Conservation (phyloP, 1,140 invertebrate genomes). For the Hesperophylax magnus region DNA sequence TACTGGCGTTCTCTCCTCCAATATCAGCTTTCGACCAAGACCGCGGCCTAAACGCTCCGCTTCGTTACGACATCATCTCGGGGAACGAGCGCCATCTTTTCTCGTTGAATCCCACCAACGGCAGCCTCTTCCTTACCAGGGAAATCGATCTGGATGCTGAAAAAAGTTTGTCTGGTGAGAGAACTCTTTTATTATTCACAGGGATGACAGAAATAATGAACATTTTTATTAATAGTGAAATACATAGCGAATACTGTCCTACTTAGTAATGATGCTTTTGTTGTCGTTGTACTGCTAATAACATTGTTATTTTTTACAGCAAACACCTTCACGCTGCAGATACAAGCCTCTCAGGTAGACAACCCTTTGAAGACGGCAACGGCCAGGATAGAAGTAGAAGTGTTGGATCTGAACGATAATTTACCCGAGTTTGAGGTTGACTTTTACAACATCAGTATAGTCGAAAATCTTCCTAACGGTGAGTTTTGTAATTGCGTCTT, state of each 20-base stretch:
- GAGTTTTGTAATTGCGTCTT: constrained; percentile 54
- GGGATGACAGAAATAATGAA: background rate
- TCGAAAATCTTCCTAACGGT: constrained; percentile 91
- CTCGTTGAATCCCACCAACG: constrained; percentile 80
- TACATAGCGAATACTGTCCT: background rate
- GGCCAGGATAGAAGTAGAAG: constrained; percentile 82
- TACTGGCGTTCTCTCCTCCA: constrained; percentile 77
- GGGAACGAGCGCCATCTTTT: constrained; percentile 83
- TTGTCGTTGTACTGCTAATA: background rate
- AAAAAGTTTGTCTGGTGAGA: constrained; percentile 71
- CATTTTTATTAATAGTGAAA: background rate
- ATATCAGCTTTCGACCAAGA: constrained; percentile 86
- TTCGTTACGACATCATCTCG: constrained; percentile 82
- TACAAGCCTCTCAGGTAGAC: constrained; percentile 83
- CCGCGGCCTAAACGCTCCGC: constrained; percentile 75
- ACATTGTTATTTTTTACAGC: constrained; percentile 61
- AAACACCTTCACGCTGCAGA: constrained; percentile 83
- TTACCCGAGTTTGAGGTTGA: constrained; percentile 89
- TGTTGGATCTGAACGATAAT: constrained; percentile 88
- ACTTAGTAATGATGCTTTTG: background rate
- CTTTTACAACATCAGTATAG: constrained; percentile 91
- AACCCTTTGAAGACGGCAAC: constrained; percentile 82
- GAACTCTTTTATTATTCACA: too few relatives aligned
- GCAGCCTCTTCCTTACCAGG: constrained; percentile 81
- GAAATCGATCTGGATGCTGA: constrained; percentile 86